These are phyloP conservation scores for Orgyia antiqua DNA, from an alignment of 2,888 invertebrate species.

Conservation along the genomic window DNA sequence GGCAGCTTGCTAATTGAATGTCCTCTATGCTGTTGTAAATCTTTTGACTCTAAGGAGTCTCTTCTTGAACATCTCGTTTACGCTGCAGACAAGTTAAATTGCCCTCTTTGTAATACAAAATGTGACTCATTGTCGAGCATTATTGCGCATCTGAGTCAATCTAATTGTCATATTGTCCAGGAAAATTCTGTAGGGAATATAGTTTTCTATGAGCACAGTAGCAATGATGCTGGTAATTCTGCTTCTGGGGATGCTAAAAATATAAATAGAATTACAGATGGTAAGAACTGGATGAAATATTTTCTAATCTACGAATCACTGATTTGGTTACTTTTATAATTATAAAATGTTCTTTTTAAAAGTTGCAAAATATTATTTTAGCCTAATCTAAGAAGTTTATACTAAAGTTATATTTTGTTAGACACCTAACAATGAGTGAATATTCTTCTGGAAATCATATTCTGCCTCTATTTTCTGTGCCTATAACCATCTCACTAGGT, in stretches of 20 bases:
- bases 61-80: conserved; percentile 74
- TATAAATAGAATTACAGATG: conserved; percentile 21
- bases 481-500: no score
- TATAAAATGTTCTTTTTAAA: no score
- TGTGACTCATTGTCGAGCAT: conserved; percentile 74
- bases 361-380: no score
- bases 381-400: no score
- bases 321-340: no score
- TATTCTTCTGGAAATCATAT: no score
- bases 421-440: no score
- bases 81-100: conserved; percentile 68
- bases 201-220: conserved; percentile 16
- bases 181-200: conserved; percentile 15
- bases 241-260: conserved; percentile 9
- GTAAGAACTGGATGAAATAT: conserved; percentile 24
- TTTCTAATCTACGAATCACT: no score
- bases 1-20: conserved; percentile 72
- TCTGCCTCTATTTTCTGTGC: no score
- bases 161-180: conserved; percentile 36
- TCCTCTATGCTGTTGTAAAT: conserved; percentile 81
- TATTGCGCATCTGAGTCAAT: conserved; percentile 75
- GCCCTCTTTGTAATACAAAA: conserved; percentile 77
- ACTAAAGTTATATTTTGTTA: no score
- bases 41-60: conserved; percentile 77
- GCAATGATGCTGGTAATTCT: conserved; percentile 14